A percentile compares a stretch with the other conserved stretches of the same genome.
Conservation (phyloP, 1,140 invertebrate genomes). For the Aricia agestis region DNA sequence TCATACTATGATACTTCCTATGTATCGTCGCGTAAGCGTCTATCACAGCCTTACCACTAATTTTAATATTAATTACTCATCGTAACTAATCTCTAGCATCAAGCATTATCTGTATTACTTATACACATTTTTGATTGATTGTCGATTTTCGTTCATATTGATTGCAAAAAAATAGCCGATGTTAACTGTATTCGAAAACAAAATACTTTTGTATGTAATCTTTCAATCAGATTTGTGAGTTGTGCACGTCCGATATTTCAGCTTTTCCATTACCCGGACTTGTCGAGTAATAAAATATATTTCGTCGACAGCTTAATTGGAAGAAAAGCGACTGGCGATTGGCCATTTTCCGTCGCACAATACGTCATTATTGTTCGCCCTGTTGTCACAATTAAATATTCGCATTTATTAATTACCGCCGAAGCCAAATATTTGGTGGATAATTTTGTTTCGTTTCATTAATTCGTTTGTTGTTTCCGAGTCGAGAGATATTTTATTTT, state of each 20-base stretch:
- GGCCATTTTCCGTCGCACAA: neutral
- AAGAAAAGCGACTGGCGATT: conserved; percentile 2
- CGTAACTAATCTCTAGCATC: too few species aligned
- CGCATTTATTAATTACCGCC: neutral
- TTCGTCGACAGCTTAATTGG: neutral
- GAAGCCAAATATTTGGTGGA: neutral
- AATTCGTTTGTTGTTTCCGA: neutral
- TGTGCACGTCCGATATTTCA: neutral
- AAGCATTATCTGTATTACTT: too few species aligned
- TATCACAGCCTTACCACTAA: too few species aligned
- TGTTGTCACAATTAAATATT: neutral
- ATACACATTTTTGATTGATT: too few species aligned
- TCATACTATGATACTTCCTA: too few species aligned
- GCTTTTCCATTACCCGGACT: neutral
- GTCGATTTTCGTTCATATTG: too few species aligned
- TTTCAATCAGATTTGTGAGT: neutral
- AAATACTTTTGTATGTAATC: neutral
- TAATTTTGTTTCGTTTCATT: neutral
- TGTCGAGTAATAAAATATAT: neutral
- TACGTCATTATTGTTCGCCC: neutral
- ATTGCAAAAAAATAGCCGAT: too few species aligned
- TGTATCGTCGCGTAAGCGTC: too few species aligned
- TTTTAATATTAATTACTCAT: too few species aligned
- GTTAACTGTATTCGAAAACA: too few species aligned
- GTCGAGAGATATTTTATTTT: too few species aligned